Evolutionary conservation across 2,797 vertebrate genomes (phyloP), one percentile per base, ranked within the genome.

Genomic region (Phrynocephalus vlangalii): DNA sequence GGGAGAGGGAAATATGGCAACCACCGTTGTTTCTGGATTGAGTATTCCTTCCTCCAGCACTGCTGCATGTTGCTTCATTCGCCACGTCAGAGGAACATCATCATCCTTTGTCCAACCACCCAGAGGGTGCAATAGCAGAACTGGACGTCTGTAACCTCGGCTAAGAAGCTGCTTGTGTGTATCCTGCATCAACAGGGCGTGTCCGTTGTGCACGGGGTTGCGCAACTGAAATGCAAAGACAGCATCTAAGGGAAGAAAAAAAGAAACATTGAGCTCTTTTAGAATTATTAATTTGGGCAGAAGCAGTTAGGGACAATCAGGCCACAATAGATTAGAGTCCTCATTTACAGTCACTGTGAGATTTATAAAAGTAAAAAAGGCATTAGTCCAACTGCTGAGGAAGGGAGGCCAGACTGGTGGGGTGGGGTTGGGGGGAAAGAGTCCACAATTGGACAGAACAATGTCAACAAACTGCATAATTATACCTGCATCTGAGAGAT

Each of bases 41-140:
- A 99, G 96, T 82, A 99, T 77, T 1, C 98, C 98, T 90, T 99
- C 99, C 84, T 99, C 98, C 92, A 99, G 96, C 28, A 99, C 99
- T 0, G 99, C 99, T 1, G 98, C 97, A 0, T 99, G 99, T 91
- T 99, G 99, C 91, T 97, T 98, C 99, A 99, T 99, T 60, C 99
- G 97, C 98, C 98, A 99, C 90, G 96, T 94, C 83, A 99, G 95
- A 1, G 99, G 99, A 84, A 99, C 99, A 0, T 99, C 99, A 3
- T 99, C 99, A 24, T 99, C 99, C 94, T 99, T 99, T 33, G 99
- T 99, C 99, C 99, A 99, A 60, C 99, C 99, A 1, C 99, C 99
- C 18, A 99, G 97, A 0, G 99, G 99, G 93, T 99, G 99, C 79
- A 99, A 96, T 63, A 99, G 98, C 24, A 99, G 96, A 33, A 99